A percentile compares a stretch with the other conserved stretches of the same genome.
phyloP scores from a whole-genome alignment of 2,888 invertebrate genomes.

The Tholera decimalis region DNA sequence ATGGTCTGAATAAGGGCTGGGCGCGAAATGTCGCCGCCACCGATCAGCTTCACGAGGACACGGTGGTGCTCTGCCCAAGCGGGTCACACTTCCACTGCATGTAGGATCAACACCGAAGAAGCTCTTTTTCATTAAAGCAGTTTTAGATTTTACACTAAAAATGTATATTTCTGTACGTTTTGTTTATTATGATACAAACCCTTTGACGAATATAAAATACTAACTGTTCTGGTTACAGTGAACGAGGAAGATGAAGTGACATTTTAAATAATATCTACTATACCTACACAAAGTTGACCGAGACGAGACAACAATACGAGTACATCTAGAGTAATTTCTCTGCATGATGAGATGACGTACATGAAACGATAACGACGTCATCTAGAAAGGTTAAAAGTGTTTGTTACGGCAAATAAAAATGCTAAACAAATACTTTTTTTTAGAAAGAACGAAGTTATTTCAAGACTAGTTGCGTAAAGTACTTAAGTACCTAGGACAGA shows the following conservation, averaged over 20 bases:
- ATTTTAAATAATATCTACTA: conserved; percentile 6
- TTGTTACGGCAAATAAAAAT: conserved; percentile 12
- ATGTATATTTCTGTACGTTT: neutral
- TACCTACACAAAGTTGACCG: conserved; percentile 1
- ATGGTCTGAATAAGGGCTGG: too few species aligned
- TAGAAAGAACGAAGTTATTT: conserved; percentile 16
- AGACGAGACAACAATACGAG: conserved; percentile 5
- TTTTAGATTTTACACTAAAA: too few species aligned
- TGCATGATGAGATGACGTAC: conserved; percentile 37
- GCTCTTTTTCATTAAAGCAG: too few species aligned
- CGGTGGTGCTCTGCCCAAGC: too few species aligned
- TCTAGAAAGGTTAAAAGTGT: conserved; percentile 20
- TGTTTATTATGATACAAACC: neutral
- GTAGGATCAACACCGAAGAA: too few species aligned
- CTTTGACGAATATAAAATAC: too few species aligned
- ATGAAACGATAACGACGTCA: conserved; percentile 44
- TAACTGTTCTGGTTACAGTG: neutral
- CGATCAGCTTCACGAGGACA: too few species aligned
- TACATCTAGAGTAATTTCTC: conserved; percentile 14
- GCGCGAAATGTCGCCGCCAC: too few species aligned
- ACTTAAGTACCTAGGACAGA: too few species aligned
- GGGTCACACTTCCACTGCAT: too few species aligned
- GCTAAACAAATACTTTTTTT: conserved; percentile 24
- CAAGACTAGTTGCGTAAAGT: conserved; percentile 4
- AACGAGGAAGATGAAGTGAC: conserved; percentile 5